Evolutionary conservation across 2,888 invertebrate genomes (phyloP).

Genomic region (Pachycephus smyrnensis): DNA sequence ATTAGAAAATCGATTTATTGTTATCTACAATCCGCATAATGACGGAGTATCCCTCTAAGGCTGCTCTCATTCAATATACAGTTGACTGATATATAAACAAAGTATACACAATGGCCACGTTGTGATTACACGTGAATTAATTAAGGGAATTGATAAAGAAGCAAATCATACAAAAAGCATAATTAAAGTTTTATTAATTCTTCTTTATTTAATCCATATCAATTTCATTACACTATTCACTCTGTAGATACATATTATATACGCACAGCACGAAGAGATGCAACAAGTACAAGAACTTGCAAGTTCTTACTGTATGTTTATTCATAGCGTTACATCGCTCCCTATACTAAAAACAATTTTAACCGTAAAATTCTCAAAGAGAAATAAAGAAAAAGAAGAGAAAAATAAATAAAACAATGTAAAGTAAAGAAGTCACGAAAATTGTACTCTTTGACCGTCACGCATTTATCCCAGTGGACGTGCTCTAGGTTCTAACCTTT

Average conservation of each 20-base stretch:
- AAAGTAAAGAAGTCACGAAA: neutral
- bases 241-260: neutral
- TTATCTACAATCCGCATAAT: neutral
- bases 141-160: neutral
- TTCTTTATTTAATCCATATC: neutral
- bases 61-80: neutral
- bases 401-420: neutral
- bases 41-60: neutral
- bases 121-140: neutral
- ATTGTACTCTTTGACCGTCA: neutral
- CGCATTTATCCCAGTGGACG: neutral
- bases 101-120: neutral
- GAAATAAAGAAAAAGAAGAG: too few relatives aligned
- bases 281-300: too few relatives aligned
- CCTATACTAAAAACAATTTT: too few relatives aligned
- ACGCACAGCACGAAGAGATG: too few relatives aligned
- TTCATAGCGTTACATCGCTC: too few relatives aligned
- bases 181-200: too few relatives aligned
- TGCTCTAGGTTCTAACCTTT: neutral
- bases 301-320: too few relatives aligned
- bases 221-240: neutral
- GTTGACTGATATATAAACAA: neutral
- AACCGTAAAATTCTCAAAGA: too few relatives aligned
- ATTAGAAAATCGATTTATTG: neutral
- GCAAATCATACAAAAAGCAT: neutral